Conservation (phyloP, 2,888 invertebrate genomes). For the Yponomeuta sedellus region DNA sequence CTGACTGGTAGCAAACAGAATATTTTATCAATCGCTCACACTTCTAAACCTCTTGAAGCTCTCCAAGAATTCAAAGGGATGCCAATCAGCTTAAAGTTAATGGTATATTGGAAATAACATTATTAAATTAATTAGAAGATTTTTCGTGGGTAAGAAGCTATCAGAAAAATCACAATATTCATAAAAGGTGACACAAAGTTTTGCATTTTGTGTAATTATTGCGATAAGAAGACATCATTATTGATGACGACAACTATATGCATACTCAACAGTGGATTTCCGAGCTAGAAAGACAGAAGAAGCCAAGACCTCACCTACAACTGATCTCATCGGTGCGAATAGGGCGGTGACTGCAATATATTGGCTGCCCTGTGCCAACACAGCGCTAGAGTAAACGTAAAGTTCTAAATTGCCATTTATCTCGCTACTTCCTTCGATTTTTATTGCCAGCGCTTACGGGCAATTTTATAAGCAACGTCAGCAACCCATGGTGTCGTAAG, state of each 20-base stretch:
- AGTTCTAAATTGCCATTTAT: not conserved
- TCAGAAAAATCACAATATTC: not conserved
- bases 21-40: not conserved
- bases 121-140: not conserved
- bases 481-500: constrained; percentile 15
- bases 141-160: not conserved
- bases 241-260: no score
- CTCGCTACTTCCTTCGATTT: constrained; percentile 5
- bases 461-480: constrained; percentile 11
- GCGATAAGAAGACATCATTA: no score
- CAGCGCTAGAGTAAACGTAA: not conserved
- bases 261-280: no score
- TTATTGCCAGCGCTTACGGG: not conserved
- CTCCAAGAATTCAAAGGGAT: not conserved
- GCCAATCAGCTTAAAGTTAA: not conserved
- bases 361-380: not conserved
- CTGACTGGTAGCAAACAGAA: no score
- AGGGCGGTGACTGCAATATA: not conserved
- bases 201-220: not conserved
- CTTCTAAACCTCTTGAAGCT: not conserved
- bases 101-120: not conserved
- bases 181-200: no score
- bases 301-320: not conserved
- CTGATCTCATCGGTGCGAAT: not conserved
- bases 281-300: no score